Evolutionary conservation across 2,888 invertebrate genomes (phyloP).

Genomic region (Cheilosia scutellata): DNA sequence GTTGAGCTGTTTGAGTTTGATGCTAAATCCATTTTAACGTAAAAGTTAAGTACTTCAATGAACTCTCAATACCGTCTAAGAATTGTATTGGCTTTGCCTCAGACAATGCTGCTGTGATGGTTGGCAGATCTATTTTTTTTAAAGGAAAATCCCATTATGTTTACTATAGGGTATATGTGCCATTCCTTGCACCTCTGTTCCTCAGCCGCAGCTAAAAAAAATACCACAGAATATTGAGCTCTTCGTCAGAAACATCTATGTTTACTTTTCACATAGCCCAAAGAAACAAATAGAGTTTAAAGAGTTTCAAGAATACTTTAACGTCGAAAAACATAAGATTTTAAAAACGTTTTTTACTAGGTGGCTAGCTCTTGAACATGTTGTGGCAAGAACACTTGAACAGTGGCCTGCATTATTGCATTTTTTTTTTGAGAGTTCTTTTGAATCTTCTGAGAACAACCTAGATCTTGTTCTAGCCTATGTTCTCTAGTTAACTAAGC

Average conservation of each 20-base stretch:
- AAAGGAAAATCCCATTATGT: slow-evolving; percentile 74
- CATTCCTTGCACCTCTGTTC: slow-evolving; percentile 78
- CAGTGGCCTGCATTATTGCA: slow-evolving; percentile 42
- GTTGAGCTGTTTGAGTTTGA: slow-evolving; percentile 10
- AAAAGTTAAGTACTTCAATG: background rate
- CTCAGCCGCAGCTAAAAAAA: slow-evolving; percentile 77
- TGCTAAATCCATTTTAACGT: slow-evolving; percentile 2
- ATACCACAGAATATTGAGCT: slow-evolving; percentile 77
- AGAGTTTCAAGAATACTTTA: slow-evolving; percentile 78
- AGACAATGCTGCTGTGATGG: slow-evolving; percentile 78
- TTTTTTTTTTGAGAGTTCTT: slow-evolving; percentile 19
- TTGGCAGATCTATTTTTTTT: slow-evolving; percentile 67
- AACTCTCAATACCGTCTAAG: slow-evolving; percentile 35
- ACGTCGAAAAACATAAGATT: slow-evolving; percentile 78
- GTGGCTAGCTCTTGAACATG: slow-evolving; percentile 78
- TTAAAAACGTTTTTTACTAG: slow-evolving; percentile 78
- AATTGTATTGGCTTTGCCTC: slow-evolving; percentile 77
- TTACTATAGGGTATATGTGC: slow-evolving; percentile 78
- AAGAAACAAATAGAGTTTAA: slow-evolving; percentile 77
- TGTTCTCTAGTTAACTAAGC: too few species aligned
- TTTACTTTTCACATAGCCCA: slow-evolving; percentile 78
- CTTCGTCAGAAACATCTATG: slow-evolving; percentile 77
- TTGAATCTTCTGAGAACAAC: background rate
- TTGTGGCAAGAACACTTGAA: slow-evolving; percentile 55
- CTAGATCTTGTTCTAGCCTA: too few species aligned